These are phyloP conservation scores for Cerastoderma edule DNA, from an alignment of 2,888 invertebrate genomes.

Conservation along the genomic window DNA sequence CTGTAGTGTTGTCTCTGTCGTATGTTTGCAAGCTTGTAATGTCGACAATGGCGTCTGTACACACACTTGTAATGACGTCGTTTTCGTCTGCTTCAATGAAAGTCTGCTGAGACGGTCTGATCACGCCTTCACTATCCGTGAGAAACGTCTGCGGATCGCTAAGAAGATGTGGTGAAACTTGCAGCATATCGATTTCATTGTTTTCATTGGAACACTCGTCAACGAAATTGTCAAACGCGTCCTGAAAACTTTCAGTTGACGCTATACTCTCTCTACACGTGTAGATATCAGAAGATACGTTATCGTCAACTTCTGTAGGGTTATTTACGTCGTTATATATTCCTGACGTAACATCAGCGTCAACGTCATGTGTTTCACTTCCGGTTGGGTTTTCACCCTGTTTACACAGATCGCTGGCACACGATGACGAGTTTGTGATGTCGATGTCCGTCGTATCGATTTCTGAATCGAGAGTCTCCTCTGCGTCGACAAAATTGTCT, in stretches of 20 bases:
- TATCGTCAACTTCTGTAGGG: background rate
- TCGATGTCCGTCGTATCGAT: slow-evolving; percentile 14
- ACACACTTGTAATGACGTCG: too few relatives aligned
- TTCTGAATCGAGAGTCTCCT: slow-evolving; percentile 26
- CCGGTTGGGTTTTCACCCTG: background rate
- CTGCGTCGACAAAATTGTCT: slow-evolving; percentile 37
- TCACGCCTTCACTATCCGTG: slow-evolving; percentile 13
- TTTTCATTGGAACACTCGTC: slow-evolving; percentile 28
- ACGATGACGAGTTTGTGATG: slow-evolving; percentile 15
- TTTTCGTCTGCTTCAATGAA: background rate
- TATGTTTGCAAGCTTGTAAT: background rate
- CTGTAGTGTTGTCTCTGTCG: background rate
- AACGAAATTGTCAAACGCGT: slow-evolving; percentile 53
- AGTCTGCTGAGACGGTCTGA: too few relatives aligned
- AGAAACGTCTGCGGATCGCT: slow-evolving; percentile 7
- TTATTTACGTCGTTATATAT: background rate
- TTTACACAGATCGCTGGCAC: slow-evolving; percentile 13
- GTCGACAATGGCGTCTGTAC: too few relatives aligned
- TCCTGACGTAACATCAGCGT: slow-evolving; percentile 5
- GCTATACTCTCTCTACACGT: slow-evolving; percentile 31
- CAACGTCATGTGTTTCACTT: background rate
- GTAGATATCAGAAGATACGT: background rate
- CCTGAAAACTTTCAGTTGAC: slow-evolving; percentile 59
- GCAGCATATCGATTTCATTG: slow-evolving; percentile 49
- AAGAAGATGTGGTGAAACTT: slow-evolving; percentile 36